These are phyloP conservation scores for Motacilla tschutschensis DNA, from an alignment of 2,113 vertebrate species.

Conservation along the genomic window DNA sequence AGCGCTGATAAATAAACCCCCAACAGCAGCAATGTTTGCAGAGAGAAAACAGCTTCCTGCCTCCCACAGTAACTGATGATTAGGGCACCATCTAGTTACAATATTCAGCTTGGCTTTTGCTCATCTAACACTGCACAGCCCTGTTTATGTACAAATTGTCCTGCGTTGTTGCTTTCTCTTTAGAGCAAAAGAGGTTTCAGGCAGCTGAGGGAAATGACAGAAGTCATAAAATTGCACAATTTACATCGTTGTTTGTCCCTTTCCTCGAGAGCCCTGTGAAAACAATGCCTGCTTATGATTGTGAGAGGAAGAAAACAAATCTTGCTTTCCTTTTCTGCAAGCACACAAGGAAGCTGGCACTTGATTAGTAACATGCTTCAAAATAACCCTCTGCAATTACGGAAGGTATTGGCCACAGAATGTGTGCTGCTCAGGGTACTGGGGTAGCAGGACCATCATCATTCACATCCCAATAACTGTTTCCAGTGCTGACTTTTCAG, in stretches of 20 bases:
- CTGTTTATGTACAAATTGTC: slow-evolving; percentile 58
- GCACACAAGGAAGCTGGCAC: not conserved
- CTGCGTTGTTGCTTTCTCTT: slow-evolving; percentile 11
- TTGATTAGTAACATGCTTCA: slow-evolving; percentile 16
- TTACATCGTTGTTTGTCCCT: slow-evolving; percentile 28
- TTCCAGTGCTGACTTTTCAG: not conserved
- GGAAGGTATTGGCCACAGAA: not conserved
- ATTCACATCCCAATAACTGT: not conserved
- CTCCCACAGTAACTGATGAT: slow-evolving; percentile 19
- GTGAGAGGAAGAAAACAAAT: slow-evolving; percentile 34
- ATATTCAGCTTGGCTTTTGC: slow-evolving; percentile 4
- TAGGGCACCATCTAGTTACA: not conserved
- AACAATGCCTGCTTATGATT: slow-evolving; percentile 49
- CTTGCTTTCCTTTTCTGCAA: slow-evolving; percentile 25
- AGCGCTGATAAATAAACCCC: slow-evolving; percentile 21
- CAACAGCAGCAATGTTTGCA: not conserved
- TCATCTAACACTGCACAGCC: not conserved
- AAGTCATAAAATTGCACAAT: slow-evolving; percentile 54
- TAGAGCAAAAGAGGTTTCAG: not conserved
- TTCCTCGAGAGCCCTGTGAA: slow-evolving; percentile 29
- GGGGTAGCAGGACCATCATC: not conserved
- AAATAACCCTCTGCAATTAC: slow-evolving; percentile 13
- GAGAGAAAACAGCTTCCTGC: not conserved
- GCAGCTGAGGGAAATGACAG: not conserved
- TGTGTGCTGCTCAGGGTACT: not conserved